These are phyloP conservation scores for Eupithecia subfuscata DNA, from an alignment of 2,888 invertebrate genomes.

Conservation along the genomic window DNA sequence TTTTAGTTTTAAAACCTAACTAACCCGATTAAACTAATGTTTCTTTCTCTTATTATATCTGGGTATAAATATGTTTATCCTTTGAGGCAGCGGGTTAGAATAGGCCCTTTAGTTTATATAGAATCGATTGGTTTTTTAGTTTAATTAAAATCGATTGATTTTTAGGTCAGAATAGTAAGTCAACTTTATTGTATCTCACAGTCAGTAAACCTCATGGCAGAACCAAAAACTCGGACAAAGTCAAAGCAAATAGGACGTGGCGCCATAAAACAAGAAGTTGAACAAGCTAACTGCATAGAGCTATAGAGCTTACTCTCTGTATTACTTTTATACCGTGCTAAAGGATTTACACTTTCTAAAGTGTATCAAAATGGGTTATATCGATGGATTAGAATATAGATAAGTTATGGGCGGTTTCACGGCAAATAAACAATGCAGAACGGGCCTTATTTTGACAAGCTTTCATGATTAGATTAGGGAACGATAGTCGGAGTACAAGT, in stretches of 20 bases:
- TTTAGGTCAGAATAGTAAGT: background rate
- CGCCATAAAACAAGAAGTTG: background rate
- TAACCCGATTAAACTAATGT: too few species aligned
- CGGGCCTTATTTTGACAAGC: conserved; percentile 33
- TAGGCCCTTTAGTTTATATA: background rate
- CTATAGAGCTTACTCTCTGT: conserved; percentile 12
- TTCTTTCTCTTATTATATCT: too few species aligned
- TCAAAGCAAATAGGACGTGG: background rate
- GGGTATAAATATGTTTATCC: too few species aligned
- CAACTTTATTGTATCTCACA: too few species aligned
- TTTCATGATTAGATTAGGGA: conserved; percentile 28
- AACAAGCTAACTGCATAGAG: background rate
- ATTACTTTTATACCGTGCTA: conserved; percentile 39
- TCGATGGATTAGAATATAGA: conserved; percentile 78
- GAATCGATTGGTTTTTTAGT: background rate
- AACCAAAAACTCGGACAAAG: background rate
- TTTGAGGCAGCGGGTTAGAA: background rate
- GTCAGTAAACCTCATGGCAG: background rate
- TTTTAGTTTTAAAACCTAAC: background rate
- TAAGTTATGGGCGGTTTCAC: conserved; percentile 51
- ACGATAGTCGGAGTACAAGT: conserved; percentile 10
- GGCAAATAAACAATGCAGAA: conserved; percentile 28
- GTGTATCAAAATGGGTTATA: conserved; percentile 68
- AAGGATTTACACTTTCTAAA: conserved; percentile 82
- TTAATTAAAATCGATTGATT: too few species aligned